Percentiles rank a stretch among this genome's conserved stretches.
These are phyloP conservation scores for Lophotis ruficrista DNA, from an alignment of 2,113 vertebrate species.

Conservation along the genomic window DNA sequence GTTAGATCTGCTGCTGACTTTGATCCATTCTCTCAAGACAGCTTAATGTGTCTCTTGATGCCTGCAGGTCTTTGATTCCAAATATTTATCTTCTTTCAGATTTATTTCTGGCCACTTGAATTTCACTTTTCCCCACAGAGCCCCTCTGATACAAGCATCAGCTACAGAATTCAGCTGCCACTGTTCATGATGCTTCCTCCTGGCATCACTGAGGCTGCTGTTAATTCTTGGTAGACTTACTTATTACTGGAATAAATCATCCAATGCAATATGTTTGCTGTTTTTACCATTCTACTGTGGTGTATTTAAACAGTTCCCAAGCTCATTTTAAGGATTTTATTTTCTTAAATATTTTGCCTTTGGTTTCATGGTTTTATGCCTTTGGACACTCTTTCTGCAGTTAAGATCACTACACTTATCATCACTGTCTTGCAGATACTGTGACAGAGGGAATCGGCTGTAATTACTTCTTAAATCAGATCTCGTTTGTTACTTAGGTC, in stretches of 20 bases:
- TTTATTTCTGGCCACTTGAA: background rate
- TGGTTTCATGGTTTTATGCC: background rate
- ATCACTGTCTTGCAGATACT: background rate
- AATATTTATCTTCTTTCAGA: background rate
- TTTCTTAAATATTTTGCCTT: background rate
- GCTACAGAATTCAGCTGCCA: background rate
- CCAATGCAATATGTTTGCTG: background rate
- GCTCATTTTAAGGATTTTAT: background rate
- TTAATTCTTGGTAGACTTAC: background rate
- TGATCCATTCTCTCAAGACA: background rate
- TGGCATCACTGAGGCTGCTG: background rate
- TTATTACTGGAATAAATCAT: background rate
- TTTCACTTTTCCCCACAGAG: background rate
- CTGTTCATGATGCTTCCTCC: background rate
- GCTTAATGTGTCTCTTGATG: background rate
- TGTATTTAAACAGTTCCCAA: background rate
- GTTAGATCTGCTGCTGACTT: slow-evolving; percentile 1
- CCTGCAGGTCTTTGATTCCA: background rate
- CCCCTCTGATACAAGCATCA: background rate
- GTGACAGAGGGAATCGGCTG: slow-evolving; percentile 13
- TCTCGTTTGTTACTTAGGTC: slow-evolving; percentile 27
- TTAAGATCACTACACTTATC: slow-evolving; percentile 24
- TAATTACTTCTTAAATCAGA: slow-evolving; percentile 56
- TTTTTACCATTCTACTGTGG: background rate
- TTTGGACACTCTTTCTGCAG: background rate